Conservation (phyloP, 2,113 vertebrate genomes). For the Recurvirostra avosetta region DNA sequence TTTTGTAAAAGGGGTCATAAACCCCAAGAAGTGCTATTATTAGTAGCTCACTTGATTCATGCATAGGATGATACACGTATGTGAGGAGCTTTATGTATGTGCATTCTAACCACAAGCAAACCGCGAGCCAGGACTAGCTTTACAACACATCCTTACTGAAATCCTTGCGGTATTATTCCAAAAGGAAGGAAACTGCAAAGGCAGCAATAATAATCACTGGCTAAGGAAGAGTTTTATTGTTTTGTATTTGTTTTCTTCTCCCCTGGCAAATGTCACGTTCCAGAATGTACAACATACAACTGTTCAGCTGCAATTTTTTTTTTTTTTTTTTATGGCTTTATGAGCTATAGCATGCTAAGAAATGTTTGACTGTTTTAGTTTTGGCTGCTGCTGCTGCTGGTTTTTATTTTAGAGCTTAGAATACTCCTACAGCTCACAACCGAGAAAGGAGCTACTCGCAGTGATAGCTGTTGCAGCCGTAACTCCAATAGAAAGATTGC, state of each 20-base stretch:
- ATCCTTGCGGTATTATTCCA: conserved; percentile 9
- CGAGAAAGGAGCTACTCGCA: neutral
- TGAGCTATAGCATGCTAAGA: neutral
- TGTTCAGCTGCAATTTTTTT: neutral
- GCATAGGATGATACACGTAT: neutral
- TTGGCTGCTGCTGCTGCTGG: neutral
- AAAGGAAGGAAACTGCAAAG: conserved; percentile 42
- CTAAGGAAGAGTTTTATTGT: conserved; percentile 18
- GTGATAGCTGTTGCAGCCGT: neutral
- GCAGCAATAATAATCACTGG: conserved; percentile 18
- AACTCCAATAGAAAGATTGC: neutral
- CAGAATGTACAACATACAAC: neutral
- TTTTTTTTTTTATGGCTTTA: neutral
- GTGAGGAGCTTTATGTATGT: neutral
- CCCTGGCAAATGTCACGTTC: neutral
- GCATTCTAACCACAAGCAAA: neutral
- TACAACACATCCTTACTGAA: neutral
- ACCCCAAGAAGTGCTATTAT: neutral
- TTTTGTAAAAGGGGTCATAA: neutral
- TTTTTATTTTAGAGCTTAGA: neutral
- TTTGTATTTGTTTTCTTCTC: conserved; percentile 11
- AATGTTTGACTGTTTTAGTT: neutral
- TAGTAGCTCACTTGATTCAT: neutral
- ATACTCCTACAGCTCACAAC: neutral
- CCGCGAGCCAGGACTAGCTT: neutral